Evolutionary conservation across 2,888 invertebrate genomes (phyloP), one percentile per base, ranked within the genome.

Genomic region (Nymphalis polychloros): DNA sequence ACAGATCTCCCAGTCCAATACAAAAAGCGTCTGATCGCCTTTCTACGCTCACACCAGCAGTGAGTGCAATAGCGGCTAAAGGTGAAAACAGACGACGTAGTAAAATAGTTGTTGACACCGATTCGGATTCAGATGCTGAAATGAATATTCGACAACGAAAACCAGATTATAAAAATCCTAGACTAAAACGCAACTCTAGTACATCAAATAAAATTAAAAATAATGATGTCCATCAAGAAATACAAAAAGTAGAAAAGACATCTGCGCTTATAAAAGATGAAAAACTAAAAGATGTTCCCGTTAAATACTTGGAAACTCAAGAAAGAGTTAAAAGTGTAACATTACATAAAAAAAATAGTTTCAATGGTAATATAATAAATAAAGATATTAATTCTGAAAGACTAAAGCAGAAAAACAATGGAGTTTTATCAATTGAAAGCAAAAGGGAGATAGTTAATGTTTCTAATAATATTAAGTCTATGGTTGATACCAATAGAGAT

Each of bases 41-140:
- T 92, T 91, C 90, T 88, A 89, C 92, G 83, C 92, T 92, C 92
- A 91, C 92, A 83, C 83, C 88, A 80, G 80, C 87, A 74, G 92
- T 92, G 92, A 92, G 92, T 88, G 92, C 85, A 86, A 80, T 91
- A 82, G 86, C 92, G 82, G 92, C 89, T 90, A 89, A 91, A 91
- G 87, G 87, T 73, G 87, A 93, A 79, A 86, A 84, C 86, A 88
- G 90, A 86, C 85, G 93, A 84, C 86, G 92, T 70, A 86, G 88
- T 78, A 88, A 93, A 84, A 77, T 90, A 75, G 84, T 93, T 79
- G 85, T 88, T 79, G 88, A 90, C 80, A 85, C 89, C 78, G 85
- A 90, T 84, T 85, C 91, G 81, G 83, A 88, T 76, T 84, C 89
- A 77, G 84, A 92, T 79, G 83, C 85, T 81, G 84, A 91, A 83